Evolutionary conservation across 2,113 vertebrate species (phyloP).

Genomic region (Peucedramus taeniatus): DNA sequence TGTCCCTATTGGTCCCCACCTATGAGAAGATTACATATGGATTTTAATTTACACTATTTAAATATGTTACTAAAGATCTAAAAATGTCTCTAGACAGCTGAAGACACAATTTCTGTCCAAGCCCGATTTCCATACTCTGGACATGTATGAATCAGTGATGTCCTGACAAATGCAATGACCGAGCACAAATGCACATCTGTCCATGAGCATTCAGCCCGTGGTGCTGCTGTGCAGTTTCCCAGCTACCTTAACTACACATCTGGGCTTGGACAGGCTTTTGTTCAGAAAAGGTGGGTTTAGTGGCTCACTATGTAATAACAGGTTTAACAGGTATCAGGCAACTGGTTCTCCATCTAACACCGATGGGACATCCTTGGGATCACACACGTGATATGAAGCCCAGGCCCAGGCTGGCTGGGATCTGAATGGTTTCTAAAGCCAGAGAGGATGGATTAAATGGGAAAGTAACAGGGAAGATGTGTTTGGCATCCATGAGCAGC

Average conservation of each 20-base stretch:
- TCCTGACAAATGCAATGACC: neutral
- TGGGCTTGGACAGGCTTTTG: conserved; percentile 17
- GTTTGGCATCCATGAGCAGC: conserved; percentile 96
- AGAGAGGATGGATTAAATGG: conserved; percentile 94
- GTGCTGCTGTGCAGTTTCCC: conserved; percentile 10
- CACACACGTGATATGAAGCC: conserved; percentile 92
- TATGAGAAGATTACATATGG: conserved; percentile 14
- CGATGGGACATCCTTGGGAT: conserved; percentile 7
- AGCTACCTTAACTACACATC: conserved; percentile 14
- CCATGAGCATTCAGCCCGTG: conserved; percentile 3
- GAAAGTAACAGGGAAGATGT: conserved; percentile 97
- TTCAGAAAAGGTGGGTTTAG: conserved; percentile 43
- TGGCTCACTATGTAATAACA: conserved; percentile 31
- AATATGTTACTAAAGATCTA: conserved; percentile 58
- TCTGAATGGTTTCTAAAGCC: conserved; percentile 96
- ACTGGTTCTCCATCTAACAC: neutral
- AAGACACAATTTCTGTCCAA: conserved; percentile 42
- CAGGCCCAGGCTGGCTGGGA: conserved; percentile 91
- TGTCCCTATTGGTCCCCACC: conserved; percentile 16
- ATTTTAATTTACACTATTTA: conserved; percentile 56
- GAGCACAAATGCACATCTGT: neutral
- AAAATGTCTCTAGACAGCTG: conserved; percentile 50
- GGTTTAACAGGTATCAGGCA: conserved; percentile 33
- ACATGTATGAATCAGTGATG: neutral
- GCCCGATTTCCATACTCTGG: neutral